These are phyloP conservation scores for Pardalotus punctatus DNA, from an alignment of 2,113 vertebrate genomes.

Conservation along the genomic window DNA sequence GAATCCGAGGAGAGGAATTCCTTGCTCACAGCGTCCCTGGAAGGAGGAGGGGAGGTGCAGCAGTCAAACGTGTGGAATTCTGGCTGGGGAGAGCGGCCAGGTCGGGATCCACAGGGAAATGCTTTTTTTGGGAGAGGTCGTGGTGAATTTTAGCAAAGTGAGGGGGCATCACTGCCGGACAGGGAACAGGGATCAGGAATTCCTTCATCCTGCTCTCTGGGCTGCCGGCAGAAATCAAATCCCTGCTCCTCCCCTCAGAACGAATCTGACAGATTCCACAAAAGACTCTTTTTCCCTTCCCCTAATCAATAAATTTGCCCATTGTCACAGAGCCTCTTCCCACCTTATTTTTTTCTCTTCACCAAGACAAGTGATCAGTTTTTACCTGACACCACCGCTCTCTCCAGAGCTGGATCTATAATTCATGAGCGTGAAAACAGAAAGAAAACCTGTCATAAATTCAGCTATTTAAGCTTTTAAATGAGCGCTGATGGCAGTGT, in stretches of 20 bases:
- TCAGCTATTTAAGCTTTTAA: background rate
- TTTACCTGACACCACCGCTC: background rate
- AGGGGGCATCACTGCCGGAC: background rate
- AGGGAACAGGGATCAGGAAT: background rate
- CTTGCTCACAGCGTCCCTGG: background rate
- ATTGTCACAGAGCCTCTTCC: background rate
- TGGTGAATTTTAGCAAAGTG: background rate
- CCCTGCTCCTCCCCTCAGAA: background rate
- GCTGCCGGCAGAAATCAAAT: background rate
- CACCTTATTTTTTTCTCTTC: background rate
- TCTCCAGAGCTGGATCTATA: background rate
- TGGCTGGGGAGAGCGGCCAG: background rate
- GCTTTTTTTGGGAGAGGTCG: background rate
- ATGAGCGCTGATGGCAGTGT: background rate
- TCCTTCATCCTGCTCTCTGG: background rate
- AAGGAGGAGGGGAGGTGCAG: background rate
- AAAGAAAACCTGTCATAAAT: conserved; percentile 16
- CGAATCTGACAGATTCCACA: background rate
- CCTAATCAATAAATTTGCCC: background rate
- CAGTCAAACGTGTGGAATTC: background rate
- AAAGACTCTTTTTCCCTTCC: fast-evolving
- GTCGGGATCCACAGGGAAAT: background rate
- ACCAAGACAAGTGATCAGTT: background rate
- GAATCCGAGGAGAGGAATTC: background rate
- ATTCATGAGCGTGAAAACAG: conserved; percentile 17